Percentiles rank a stretch among this genome's conserved stretches.
These are phyloP conservation scores for Mirounga angustirostris DNA, from an alignment of 2,113 vertebrate species.

Conservation along the genomic window DNA sequence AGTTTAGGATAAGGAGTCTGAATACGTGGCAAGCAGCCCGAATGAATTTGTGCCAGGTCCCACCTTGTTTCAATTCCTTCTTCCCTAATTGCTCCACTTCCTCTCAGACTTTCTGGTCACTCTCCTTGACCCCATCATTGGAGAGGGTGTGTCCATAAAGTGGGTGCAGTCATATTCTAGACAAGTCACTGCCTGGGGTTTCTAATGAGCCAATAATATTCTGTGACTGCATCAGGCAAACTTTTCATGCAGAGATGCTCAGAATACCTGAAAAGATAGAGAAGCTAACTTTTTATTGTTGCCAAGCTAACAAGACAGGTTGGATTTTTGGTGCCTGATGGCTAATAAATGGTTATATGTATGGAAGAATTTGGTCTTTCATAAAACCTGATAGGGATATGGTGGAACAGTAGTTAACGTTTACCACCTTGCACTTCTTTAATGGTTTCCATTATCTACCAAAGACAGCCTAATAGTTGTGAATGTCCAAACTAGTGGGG, in stretches of 20 bases:
- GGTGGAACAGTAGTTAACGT: background rate
- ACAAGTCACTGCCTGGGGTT: background rate
- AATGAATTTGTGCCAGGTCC: background rate
- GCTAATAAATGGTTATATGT: background rate
- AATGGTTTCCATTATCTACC: background rate
- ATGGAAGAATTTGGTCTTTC: background rate
- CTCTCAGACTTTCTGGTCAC: background rate
- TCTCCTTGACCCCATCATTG: background rate
- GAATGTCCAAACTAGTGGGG: background rate
- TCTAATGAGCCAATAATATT: background rate
- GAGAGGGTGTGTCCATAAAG: background rate
- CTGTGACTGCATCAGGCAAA: background rate
- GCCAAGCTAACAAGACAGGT: background rate
- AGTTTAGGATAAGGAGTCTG: background rate
- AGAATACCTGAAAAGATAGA: background rate
- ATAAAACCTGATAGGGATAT: background rate
- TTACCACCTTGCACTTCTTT: background rate
- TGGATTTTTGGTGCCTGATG: background rate
- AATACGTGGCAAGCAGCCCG: background rate
- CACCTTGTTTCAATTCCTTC: background rate
- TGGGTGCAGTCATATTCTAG: background rate
- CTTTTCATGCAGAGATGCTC: constrained; percentile 13
- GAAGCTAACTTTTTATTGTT: background rate
- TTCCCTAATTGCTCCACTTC: background rate
- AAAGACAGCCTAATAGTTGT: constrained; percentile 15